Evolutionary conservation across 23 tunicate genomes (phyloP).

Genomic region (Ciona savignyi): DNA sequence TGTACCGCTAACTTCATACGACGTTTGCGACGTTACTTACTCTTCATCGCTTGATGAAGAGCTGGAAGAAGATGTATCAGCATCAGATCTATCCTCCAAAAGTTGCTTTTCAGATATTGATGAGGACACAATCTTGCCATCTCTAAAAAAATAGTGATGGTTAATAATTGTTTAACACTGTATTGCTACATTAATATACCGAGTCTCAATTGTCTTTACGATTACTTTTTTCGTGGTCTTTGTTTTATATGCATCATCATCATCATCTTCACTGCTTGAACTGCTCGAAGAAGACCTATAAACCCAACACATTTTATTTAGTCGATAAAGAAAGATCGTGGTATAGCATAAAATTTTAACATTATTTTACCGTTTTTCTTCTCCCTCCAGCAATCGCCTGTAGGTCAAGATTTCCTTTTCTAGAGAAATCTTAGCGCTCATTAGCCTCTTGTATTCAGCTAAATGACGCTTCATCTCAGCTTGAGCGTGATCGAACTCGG

Average conservation of each 20-base stretch:
- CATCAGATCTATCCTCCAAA: conserved; percentile 17
- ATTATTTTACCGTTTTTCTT: conserved; percentile 30
- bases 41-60: conserved; percentile 49
- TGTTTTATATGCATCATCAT: conserved; percentile 18
- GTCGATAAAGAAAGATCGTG: no score
- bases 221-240: conserved; percentile 77
- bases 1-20: neutral
- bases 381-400: conserved; percentile 76
- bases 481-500: conserved; percentile 64
- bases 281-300: conserved; percentile 24
- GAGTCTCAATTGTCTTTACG: conserved; percentile 87
- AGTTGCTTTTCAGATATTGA: conserved; percentile 56
- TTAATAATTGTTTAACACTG: neutral
- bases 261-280: conserved; percentile 22
- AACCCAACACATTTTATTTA: no score
- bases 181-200: no score
- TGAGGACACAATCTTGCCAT: conserved; percentile 88
- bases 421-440: conserved; percentile 77
- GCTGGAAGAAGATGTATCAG: conserved; percentile 24
- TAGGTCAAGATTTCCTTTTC: conserved; percentile 84
- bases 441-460: conserved; percentile 89
- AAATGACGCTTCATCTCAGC: conserved; percentile 95
- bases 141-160: no score
- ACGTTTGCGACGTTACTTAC: neutral
- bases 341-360: no score